phyloP scores from a whole-genome alignment of 2,113 vertebrate species.

The Piaya cayana region DNA sequence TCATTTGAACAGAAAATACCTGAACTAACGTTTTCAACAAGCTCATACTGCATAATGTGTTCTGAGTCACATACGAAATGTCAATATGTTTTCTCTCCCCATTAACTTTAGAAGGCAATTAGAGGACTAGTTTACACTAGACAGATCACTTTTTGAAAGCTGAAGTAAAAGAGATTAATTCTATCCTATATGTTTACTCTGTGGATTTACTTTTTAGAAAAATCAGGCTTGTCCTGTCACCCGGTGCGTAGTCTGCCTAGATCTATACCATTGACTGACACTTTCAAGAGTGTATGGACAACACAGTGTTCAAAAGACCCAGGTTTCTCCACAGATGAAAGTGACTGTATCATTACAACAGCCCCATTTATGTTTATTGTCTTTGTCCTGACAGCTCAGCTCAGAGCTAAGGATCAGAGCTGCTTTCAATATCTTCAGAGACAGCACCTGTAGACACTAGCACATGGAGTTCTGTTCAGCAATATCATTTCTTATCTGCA shows the following conservation, averaged over 20 bases:
- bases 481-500: not conserved
- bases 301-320: not conserved
- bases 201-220: constrained; percentile 15
- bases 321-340: not conserved
- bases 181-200: constrained; percentile 30
- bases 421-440: not conserved
- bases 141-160: constrained; percentile 50
- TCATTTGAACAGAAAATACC: constrained; percentile 25
- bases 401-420: not conserved
- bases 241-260: not conserved
- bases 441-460: not conserved
- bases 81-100: constrained; percentile 62
- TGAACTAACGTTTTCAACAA: constrained; percentile 21
- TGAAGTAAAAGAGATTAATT: constrained; percentile 49
- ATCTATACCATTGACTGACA: not conserved
- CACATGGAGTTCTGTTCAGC: not conserved
- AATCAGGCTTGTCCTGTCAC: constrained; percentile 10
- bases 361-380: not conserved
- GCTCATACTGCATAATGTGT: not conserved
- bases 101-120: constrained; percentile 64
- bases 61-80: constrained; percentile 22
- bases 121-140: constrained; percentile 55
- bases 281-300: not conserved
- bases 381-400: not conserved
- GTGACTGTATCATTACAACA: not conserved